Conservation (phyloP, 2,113 vertebrate genomes). For the Platichthys flesus region DNA sequence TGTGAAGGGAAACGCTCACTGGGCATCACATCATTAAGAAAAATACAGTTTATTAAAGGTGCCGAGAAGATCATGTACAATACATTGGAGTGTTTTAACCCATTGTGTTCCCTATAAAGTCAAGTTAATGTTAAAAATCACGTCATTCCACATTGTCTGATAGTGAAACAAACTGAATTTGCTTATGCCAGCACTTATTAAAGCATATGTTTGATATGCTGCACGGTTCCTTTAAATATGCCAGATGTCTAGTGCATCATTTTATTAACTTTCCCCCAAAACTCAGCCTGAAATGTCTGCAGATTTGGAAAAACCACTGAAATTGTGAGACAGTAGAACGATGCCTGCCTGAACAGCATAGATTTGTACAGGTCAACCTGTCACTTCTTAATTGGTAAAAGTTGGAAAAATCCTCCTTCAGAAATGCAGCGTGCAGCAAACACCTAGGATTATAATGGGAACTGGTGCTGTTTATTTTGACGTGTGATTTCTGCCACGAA, state of each 20-base stretch:
- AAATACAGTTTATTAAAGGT: constrained; percentile 14
- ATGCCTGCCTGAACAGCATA: neutral
- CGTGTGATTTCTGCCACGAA: constrained; percentile 15
- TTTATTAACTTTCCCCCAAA: neutral
- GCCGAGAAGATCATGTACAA: constrained; percentile 1
- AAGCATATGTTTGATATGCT: neutral
- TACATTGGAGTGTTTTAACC: neutral
- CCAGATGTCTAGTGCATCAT: neutral
- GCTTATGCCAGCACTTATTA: neutral
- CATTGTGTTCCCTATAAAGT: neutral
- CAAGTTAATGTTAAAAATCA: neutral
- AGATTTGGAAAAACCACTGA: too few species aligned
- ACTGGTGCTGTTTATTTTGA: neutral
- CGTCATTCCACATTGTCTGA: neutral
- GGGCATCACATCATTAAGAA: constrained; percentile 20
- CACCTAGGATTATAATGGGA: neutral
- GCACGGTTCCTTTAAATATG: neutral
- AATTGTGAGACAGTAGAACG: neutral
- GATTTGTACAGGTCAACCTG: neutral
- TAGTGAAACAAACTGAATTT: neutral
- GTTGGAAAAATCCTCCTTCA: neutral
- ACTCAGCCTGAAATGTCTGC: neutral
- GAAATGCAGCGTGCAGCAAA: neutral
- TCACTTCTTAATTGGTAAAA: neutral
- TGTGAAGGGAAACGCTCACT: constrained; percentile 46